A percentile compares a stretch with the other conserved stretches of the same genome.
phyloP scores from a whole-genome alignment of 1,140 invertebrate species.

The Calycopis cecrops region DNA sequence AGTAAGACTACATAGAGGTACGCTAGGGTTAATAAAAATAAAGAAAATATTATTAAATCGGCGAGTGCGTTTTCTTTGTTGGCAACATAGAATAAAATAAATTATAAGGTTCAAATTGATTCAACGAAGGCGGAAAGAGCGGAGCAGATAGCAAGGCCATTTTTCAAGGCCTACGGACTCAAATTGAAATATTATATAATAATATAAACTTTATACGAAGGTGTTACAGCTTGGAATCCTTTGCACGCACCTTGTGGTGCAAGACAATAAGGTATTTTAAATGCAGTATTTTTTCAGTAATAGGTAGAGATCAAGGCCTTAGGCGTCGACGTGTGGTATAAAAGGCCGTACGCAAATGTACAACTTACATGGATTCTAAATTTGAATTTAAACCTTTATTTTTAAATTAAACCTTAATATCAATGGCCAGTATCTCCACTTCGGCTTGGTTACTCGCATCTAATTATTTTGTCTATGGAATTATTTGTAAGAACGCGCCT shows the following conservation, averaged over 20 bases:
- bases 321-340: slow-evolving; percentile 30
- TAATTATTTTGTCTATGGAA: too few species aligned
- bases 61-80: not conserved
- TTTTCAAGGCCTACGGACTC: slow-evolving; percentile 57
- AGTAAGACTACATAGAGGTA: too few species aligned
- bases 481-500: too few species aligned
- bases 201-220: slow-evolving; percentile 42
- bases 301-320: slow-evolving; percentile 67
- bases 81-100: slow-evolving; percentile 42
- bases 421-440: too few species aligned
- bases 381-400: not conserved
- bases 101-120: slow-evolving; percentile 69
- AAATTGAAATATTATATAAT: slow-evolving; percentile 29
- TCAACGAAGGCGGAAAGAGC: slow-evolving; percentile 72
- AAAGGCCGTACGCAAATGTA: slow-evolving; percentile 30
- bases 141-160: slow-evolving; percentile 68
- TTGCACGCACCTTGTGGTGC: slow-evolving; percentile 28
- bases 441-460: too few species aligned
- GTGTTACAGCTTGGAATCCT: slow-evolving; percentile 38
- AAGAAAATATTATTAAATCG: too few species aligned
- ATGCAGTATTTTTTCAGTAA: slow-evolving; percentile 70
- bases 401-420: too few species aligned
- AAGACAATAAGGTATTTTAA: slow-evolving; percentile 68
- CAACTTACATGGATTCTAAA: too few species aligned
- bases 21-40: too few species aligned